Evolutionary conservation across 2,888 invertebrate genomes (phyloP), one percentile per base, ranked within the genome.

Genomic region (Tyria jacobaeae): DNA sequence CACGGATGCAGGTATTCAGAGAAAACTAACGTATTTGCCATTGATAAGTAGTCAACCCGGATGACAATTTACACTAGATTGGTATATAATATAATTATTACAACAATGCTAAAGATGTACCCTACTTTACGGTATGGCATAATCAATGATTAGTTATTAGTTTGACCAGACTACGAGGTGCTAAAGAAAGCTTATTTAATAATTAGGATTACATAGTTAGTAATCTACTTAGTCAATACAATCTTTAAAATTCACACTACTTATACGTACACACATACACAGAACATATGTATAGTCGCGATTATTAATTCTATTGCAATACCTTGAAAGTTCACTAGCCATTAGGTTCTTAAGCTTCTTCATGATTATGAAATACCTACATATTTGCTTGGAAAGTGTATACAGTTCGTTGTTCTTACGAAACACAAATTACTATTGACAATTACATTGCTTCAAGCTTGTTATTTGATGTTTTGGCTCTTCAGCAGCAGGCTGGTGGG

Each of bases 11-110:
- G 12, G 44, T 70, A 72, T 76, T 82, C 75, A 81, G 77, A 85
- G 84, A 88, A 83, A 87, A 84, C 80, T 76, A 78, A 73, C 75
- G 61, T 79, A 77, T 79, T 81, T 81, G 70, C 77, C 76, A 70
- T 73, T 71, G 69, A 75, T 69, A 68, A 47, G 66, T 69, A 81
- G 17, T 51, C 34, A 34, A 21, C 76, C 78, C 84, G 81, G 81
- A 80, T 77, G 71, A 76, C 66, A 64, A 73, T 65, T 70, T 65
- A 75, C 76, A 70, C 75, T 75, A 66, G 67, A 44, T 61, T 48
- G 44, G 24, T 60, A 34, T 15, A 21, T 27, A 21, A 31, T 1
- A 14, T 21, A 4, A 3, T 34, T 21, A 82, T 62, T 71, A 58
- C 57, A 78, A 69, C 64, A 62, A 73, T 64, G 67, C 59, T 37